Base-by-base conservation (phyloP, 2,113 vertebrate genomes). In the Nerophis ophidion region DNA sequence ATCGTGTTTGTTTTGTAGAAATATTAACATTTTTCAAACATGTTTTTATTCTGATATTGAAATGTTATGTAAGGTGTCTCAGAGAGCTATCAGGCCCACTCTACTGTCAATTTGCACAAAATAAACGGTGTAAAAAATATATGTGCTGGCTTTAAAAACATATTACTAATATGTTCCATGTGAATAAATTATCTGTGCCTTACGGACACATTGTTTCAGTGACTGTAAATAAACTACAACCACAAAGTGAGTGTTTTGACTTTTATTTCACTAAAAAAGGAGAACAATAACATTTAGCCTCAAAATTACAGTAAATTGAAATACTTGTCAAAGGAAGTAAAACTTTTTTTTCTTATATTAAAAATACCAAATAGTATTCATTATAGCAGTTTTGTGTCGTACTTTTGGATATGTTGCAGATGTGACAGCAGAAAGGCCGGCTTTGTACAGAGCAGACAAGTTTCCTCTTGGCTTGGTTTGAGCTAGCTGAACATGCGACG, bases 321-420 rank as follows among this genome's bases (percentile, higher is more conserved):
- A 86, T 81, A 83, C 72, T 84, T 82, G 81, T 83, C 76, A 80
- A 86, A 73, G 65, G 79, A 89, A 89, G 81, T 86, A 88, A 89
- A 89, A 88, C 83, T 77, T 51, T 67, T 86, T 75, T 78, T 83
- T 86, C 78, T 87, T 89, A 88, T 89, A 88, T 89, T 89, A 90
- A 91, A 88, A 90, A 91, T 89, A 90, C 86, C 85, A 91, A 89
- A 87, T 86, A 81, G 72, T 86, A 84, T 78, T 86, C 40, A 74
- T 84, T 90, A 79, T 80, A 89, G 87, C 86, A 87, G 86, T 90
- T 88, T 79, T 86, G 26, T 87, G 81, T 72, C 78, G 81, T 74
- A 82, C 81, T 74, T 83, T 60, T 82, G 75, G 76, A 87, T 85
- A 86, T 79, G 82, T 86, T 60, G 67, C 85, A 80, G 87, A 83